Evolutionary conservation across 2,797 vertebrate genomes (phyloP), one percentile per base, ranked within the genome.

Genomic region (Furcifer pardalis): DNA sequence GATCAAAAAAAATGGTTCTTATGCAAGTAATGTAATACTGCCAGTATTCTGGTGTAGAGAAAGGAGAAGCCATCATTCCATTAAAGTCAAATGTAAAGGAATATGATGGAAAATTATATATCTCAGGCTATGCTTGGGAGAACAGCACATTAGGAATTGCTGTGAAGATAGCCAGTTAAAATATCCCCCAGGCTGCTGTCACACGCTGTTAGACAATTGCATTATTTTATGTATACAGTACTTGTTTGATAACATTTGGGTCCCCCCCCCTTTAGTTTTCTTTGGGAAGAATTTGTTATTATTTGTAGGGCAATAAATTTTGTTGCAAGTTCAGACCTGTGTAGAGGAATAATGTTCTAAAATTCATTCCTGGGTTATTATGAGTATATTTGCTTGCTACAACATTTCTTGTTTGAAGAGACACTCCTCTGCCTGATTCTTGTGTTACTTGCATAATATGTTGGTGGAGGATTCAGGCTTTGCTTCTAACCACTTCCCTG

Each of bases 31-130:
- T 92, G 90, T 86, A 87, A 91, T 77, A 87, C 83, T 84, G 59
- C 89, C 84, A 85, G 89, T 92, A 93, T 92, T 92, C 91, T 91
- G 87, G 89, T 74, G 93, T 93, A 91, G 86, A 23, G 88, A 91
- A 93, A 92, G 88, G 89, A 94, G 91, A 93, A 93, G 87, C 81
- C 90, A 92, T 94, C 91, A 91, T 94, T 93, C 89, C 92, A 91
- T 92, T 92, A 86, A 92, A 94, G 91, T 94, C 91, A 93, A 94
- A 94, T 78, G 86, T 89, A 93, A 87, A 91, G 92, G 90, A 91
- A 89, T 91, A 91, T 94, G 94, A 94, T 94, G 91, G 92, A 89
- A 94, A 94, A 94, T 94, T 94, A 93, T 91, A 93, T 87, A 94
- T 92, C 92, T 92, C 94, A 90, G 87, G 63, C 76, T 87, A 7